These are phyloP conservation scores for Tamandua tetradactyla DNA, from an alignment of 2,797 vertebrate genomes.

Conservation along the genomic window DNA sequence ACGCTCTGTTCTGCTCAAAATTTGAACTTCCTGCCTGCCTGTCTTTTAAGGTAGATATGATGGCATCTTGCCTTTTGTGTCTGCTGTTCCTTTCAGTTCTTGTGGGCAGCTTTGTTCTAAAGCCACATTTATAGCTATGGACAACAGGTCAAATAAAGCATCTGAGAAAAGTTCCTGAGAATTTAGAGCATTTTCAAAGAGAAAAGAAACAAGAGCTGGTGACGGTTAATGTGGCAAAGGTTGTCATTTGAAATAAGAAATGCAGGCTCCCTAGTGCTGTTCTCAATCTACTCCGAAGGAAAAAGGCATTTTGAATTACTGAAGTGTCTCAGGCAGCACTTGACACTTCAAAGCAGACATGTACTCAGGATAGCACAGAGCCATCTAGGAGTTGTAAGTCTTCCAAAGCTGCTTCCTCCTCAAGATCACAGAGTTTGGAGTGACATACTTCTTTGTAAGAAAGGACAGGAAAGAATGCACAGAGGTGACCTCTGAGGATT, in stretches of 20 bases:
- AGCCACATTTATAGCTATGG: slow-evolving; percentile 18
- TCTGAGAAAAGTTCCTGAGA: slow-evolving; percentile 42
- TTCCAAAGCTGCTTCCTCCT: slow-evolving; percentile 60
- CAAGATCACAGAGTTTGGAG: slow-evolving; percentile 61
- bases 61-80: neutral
- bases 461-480: slow-evolving; percentile 21
- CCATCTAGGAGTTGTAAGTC: slow-evolving; percentile 25
- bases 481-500: neutral
- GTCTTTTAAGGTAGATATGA: neutral
- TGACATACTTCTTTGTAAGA: slow-evolving; percentile 47
- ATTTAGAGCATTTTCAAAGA: slow-evolving; percentile 70
- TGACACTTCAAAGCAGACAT: slow-evolving; percentile 64
- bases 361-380: neutral
- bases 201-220: slow-evolving; percentile 58
- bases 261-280: slow-evolving; percentile 45
- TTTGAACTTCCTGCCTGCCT: accelerated
- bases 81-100: neutral
- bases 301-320: slow-evolving; percentile 60
- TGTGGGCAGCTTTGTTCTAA: neutral
- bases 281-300: slow-evolving; percentile 59
- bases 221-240: slow-evolving; percentile 72
- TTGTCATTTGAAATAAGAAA: slow-evolving; percentile 74
- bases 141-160: slow-evolving; percentile 33
- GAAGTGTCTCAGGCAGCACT: slow-evolving; percentile 62
- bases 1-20: accelerated